Conservation (phyloP, 1,140 invertebrate genomes). For the Bombus superbus region DNA sequence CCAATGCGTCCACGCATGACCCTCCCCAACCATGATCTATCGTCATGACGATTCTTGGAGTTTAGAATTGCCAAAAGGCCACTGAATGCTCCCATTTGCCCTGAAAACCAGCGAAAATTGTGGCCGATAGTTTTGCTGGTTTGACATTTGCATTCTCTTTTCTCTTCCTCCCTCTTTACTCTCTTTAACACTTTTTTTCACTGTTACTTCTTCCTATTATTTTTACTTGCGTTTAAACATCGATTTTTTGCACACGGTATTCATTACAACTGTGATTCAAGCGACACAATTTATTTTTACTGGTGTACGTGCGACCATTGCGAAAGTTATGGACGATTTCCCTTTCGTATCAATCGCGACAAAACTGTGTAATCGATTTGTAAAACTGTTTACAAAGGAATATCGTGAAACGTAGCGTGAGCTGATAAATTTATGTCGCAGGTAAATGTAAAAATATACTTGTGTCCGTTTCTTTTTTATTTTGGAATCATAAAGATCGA, state of each 20-base stretch:
- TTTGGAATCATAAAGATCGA: background rate
- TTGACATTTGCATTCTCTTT: background rate
- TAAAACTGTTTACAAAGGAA: constrained; percentile 6
- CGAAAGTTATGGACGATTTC: constrained; percentile 41
- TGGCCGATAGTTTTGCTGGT: background rate
- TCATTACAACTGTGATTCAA: constrained; percentile 15
- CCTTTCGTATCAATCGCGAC: constrained; percentile 24
- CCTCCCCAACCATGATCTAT: constrained; percentile 52
- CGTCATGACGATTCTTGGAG: constrained; percentile 35
- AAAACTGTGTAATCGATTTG: constrained; percentile 33
- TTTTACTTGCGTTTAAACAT: constrained; percentile 3
- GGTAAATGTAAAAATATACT: background rate
- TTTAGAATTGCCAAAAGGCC: constrained; percentile 3
- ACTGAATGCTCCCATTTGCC: background rate
- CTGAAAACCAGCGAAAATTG: background rate
- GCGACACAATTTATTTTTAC: background rate
- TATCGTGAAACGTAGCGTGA: background rate
- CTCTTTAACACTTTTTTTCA: background rate
- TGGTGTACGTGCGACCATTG: background rate
- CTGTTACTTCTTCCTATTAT: background rate
- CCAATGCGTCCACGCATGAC: constrained; percentile 43
- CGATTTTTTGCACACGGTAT: background rate
- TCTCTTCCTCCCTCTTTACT: background rate
- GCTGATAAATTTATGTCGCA: background rate
- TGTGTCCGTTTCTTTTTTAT: background rate